A percentile compares a stretch with the other conserved stretches of the same genome.
phyloP scores from a whole-genome alignment of 1,140 invertebrate genomes.

The Vanessa tameamea region DNA sequence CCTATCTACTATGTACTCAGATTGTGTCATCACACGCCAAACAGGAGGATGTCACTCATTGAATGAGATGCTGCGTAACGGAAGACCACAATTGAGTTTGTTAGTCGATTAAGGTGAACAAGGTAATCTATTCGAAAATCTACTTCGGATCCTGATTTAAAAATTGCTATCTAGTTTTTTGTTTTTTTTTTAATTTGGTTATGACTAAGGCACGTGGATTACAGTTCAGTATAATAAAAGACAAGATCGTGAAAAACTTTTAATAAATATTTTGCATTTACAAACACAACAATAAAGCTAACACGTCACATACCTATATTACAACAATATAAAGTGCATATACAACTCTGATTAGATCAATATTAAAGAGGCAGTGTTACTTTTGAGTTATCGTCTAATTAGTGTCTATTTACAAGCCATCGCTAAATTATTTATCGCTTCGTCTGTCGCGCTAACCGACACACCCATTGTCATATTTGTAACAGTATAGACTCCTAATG shows the following conservation, averaged over 20 bases:
- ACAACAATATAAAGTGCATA: not conserved
- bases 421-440: slow-evolving; percentile 39
- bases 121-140: slow-evolving; percentile 1
- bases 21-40: slow-evolving; percentile 35
- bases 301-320: not conserved
- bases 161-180: not conserved
- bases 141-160: not conserved
- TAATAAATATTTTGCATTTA: slow-evolving; percentile 68
- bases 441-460: not conserved
- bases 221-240: slow-evolving; percentile 33
- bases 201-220: not conserved
- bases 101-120: slow-evolving; percentile 29
- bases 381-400: slow-evolving; percentile 50
- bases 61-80: slow-evolving; percentile 34
- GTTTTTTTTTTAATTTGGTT: not conserved
- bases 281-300: slow-evolving; percentile 67
- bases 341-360: slow-evolving; percentile 11
- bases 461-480: slow-evolving; percentile 2
- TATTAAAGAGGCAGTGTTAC: slow-evolving; percentile 38
- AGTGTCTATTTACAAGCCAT: slow-evolving; percentile 10
- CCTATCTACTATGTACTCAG: slow-evolving; percentile 13
- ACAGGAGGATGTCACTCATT: slow-evolving; percentile 52
- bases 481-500: not conserved
- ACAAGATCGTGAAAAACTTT: slow-evolving; percentile 55
- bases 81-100: slow-evolving; percentile 53